phyloP scores from a whole-genome alignment of 2,797 vertebrate genomes.

The Enteromius thamalakanensis region DNA sequence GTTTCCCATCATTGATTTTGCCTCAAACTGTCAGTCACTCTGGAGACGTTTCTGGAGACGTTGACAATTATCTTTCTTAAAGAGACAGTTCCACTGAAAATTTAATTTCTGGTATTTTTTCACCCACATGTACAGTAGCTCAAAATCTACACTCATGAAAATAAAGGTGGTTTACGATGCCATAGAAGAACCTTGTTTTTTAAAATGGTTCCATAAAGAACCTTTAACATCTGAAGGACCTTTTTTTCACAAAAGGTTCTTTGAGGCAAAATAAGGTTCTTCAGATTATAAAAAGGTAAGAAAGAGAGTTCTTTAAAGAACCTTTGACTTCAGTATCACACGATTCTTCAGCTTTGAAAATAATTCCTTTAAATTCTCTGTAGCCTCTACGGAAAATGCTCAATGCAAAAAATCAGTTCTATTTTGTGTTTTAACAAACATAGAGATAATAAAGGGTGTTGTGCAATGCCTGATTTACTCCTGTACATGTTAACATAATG shows the following conservation, averaged over 20 bases:
- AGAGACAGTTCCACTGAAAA: neutral
- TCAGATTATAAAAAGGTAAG: too few relatives aligned
- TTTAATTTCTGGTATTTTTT: neutral
- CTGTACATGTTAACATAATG: neutral
- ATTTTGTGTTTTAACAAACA: neutral
- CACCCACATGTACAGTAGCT: neutral
- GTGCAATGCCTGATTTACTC: neutral
- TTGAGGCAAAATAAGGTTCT: too few relatives aligned
- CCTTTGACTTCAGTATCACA: neutral
- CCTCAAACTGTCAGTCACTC: conserved; percentile 18
- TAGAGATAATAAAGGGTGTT: neutral
- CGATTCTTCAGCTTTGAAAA: neutral
- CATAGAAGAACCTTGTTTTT: too few relatives aligned
- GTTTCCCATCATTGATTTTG: conserved; percentile 36
- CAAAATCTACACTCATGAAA: neutral
- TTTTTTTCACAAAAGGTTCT: too few relatives aligned
- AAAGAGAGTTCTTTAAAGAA: too few relatives aligned
- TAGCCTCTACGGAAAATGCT: neutral
- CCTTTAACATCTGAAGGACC: too few relatives aligned
- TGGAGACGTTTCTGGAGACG: neutral
- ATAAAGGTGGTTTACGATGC: too few relatives aligned
- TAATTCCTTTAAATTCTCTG: neutral
- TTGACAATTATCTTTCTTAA: conserved; percentile 23
- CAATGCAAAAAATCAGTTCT: neutral
- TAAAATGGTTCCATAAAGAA: too few relatives aligned